phyloP scores from a whole-genome alignment of 2,113 vertebrate genomes.

The Mobula birostris region DNA sequence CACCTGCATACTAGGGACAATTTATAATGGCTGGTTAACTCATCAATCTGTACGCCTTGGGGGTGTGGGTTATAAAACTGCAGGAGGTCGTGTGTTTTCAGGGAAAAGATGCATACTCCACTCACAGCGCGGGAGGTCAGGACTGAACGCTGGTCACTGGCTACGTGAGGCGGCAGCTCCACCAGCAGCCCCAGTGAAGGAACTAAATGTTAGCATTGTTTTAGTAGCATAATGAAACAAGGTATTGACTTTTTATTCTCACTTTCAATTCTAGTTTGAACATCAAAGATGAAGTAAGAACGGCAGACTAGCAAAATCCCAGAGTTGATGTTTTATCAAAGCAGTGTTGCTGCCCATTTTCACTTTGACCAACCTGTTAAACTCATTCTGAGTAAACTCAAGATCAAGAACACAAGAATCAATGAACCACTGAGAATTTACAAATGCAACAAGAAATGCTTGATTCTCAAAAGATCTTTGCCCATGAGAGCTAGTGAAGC shows the following conservation, averaged over 20 bases:
- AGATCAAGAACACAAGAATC: not conserved
- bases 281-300: not conserved
- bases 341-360: not conserved
- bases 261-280: slow-evolving; percentile 22
- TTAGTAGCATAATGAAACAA: not conserved
- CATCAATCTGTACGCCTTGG: too few species aligned
- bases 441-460: not conserved
- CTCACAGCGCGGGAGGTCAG: too few species aligned
- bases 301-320: not conserved
- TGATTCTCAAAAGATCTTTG: not conserved
- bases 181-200: not conserved
- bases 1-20: too few species aligned
- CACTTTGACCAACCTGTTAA: not conserved
- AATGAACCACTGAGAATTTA: too few species aligned
- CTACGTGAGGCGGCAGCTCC: too few species aligned
- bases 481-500: not conserved
- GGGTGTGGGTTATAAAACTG: not conserved
- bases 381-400: not conserved
- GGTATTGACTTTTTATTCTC: not conserved
- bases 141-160: too few species aligned
- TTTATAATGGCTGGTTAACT: too few species aligned
- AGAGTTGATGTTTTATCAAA: not conserved
- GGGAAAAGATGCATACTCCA: too few species aligned
- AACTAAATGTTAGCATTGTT: not conserved
- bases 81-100: too few species aligned